Conservation (phyloP, 2,888 invertebrate genomes). For the Arrhopalites spinosus region DNA sequence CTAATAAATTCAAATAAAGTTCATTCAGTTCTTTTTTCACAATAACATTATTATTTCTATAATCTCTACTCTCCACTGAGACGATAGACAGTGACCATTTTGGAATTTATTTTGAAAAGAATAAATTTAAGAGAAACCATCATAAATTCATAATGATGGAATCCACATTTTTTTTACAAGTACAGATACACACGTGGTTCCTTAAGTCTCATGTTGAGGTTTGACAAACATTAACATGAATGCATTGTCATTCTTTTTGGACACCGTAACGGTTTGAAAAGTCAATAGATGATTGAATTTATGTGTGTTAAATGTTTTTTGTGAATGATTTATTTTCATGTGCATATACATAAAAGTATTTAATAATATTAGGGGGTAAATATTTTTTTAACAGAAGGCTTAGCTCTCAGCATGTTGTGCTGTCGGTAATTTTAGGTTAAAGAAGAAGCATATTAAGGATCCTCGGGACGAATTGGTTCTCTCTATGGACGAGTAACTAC, state of each 20-base stretch:
- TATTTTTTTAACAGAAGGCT: too few species aligned
- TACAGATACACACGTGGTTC: neutral
- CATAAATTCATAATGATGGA: neutral
- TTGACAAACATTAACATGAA: too few species aligned
- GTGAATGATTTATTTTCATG: too few species aligned
- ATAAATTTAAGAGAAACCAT: neutral
- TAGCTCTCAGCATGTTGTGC: too few species aligned
- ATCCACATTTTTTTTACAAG: neutral
- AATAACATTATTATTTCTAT: neutral
- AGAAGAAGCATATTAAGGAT: slow-evolving; percentile 14
- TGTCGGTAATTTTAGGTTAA: neutral
- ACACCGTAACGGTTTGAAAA: too few species aligned
- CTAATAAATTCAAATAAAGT: slow-evolving; percentile 8
- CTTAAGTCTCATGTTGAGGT: too few species aligned
- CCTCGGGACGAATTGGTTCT: slow-evolving; percentile 33
- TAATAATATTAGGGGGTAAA: too few species aligned
- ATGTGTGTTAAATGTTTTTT: too few species aligned
- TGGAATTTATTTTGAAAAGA: neutral
- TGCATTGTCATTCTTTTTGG: too few species aligned
- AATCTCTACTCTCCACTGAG: neutral
- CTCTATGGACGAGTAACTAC: slow-evolving; percentile 2
- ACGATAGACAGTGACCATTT: neutral
- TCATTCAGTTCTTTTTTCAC: neutral
- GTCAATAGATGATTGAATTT: too few species aligned
- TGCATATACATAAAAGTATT: too few species aligned